Base-by-base conservation (phyloP, 2,797 vertebrate genomes). In the Monodelphis domestica region DNA sequence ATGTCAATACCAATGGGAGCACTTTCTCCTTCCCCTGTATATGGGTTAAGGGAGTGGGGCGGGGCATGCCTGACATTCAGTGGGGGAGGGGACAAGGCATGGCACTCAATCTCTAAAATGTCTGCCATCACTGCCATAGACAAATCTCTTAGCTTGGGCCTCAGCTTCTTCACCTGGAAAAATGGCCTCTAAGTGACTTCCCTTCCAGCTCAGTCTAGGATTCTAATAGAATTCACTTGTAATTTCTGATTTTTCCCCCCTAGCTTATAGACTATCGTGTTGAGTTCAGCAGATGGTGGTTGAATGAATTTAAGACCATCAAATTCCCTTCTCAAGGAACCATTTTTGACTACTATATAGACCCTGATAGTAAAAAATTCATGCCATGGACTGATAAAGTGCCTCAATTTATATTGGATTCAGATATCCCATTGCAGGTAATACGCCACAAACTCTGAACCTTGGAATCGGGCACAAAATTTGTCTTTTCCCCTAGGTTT, bases 201-300 rank as follows among this genome's bases (percentile, higher is more conserved):
- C 98, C 97, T 78, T 78, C 70, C 30, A 26, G 70, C 4, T 78
- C 38, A 78, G 38, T 45, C 70, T 45, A 78, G 38, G 14, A 78
- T 78, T 78, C 93, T 98, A 98, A 59, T 97, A 98, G 98, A 97
- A 45, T 45, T 45, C 45, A 7, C 70, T 78, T 38, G 38, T 78
- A 45, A 78, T 78, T 78, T 78, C 17, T 78, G 38, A 2, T 78
- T 95, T 26, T 24, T 56, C 70, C 51, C 33, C 7, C 17, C 5
- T 96, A 98, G 98, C 98, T 98, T 0, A 3, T 97, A 10, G 98
- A 98, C 88, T 97, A 98, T 7, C 98, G 98, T 0, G 96, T 98
- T 0, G 97, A 98, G 88, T 98, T 98, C 98, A 98, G 98, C 97
- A 98, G 94, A 12, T 98, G 98, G 98, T 98, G 98, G 98, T n/a